phyloP scores from a whole-genome alignment of 2,888 invertebrate species.

The Euclidia mi region DNA sequence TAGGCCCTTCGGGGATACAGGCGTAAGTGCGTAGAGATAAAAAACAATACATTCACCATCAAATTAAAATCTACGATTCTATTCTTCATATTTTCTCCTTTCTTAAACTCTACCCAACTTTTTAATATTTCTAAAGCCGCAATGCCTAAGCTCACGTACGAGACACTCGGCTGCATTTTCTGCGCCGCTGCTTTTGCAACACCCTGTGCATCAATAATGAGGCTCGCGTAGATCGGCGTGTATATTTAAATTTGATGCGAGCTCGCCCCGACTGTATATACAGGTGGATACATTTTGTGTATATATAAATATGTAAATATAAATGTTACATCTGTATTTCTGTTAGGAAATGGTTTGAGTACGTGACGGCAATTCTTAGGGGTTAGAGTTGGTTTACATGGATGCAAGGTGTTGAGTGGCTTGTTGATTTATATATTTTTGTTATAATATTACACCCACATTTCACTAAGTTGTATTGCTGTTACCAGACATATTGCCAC shows the following conservation, averaged over 20 bases:
- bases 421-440: too few relatives aligned
- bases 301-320: neutral
- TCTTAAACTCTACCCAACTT: too few relatives aligned
- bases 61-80: too few relatives aligned
- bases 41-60: too few relatives aligned
- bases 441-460: too few relatives aligned
- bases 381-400: slow-evolving; percentile 43
- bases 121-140: too few relatives aligned
- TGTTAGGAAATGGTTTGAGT: slow-evolving; percentile 34
- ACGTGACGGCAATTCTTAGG: slow-evolving; percentile 47
- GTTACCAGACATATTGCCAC: too few relatives aligned
- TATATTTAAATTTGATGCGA: slow-evolving; percentile 86
- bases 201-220: slow-evolving; percentile 77
- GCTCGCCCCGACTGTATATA: slow-evolving; percentile 14
- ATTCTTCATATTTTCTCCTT: too few relatives aligned
- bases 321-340: slow-evolving; percentile 28
- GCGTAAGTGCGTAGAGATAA: too few relatives aligned
- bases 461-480: too few relatives aligned
- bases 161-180: slow-evolving; percentile 8
- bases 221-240: slow-evolving; percentile 80
- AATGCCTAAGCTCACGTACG: neutral
- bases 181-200: slow-evolving; percentile 37
- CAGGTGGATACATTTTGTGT: slow-evolving; percentile 5
- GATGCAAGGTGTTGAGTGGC: too few relatives aligned
- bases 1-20: too few relatives aligned